Conservation (phyloP, 2,888 invertebrate genomes). For the Mesodorylaimus sp. region DNA sequence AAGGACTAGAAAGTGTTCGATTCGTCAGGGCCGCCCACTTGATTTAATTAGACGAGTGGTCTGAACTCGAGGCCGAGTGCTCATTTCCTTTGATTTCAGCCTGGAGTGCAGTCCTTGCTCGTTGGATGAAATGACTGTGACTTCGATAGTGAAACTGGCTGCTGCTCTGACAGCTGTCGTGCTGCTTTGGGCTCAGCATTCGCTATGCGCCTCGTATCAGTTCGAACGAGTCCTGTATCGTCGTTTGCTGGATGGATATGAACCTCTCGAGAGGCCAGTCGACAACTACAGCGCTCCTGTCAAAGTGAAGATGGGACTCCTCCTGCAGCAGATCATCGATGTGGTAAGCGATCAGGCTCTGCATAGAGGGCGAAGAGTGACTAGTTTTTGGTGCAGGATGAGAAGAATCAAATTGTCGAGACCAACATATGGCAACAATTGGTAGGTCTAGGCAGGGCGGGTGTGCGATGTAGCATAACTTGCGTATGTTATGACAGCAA, state of each 20-base stretch:
- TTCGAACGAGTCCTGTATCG: too few relatives aligned
- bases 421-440: constrained; percentile 87
- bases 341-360: background rate
- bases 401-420: constrained; percentile 84
- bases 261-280: background rate
- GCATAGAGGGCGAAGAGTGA: background rate
- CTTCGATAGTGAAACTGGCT: too few relatives aligned
- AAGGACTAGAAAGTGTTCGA: too few relatives aligned
- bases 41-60: too few relatives aligned
- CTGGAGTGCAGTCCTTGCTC: too few relatives aligned
- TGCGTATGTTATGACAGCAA: constrained; percentile 44
- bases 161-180: too few relatives aligned
- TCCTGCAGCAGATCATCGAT: constrained; percentile 3
- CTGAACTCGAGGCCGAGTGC: too few relatives aligned
- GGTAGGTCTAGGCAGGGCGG: constrained; percentile 45
- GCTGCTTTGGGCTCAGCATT: too few relatives aligned
- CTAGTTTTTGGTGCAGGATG: constrained; percentile 49
- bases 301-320: background rate
- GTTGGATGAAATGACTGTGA: too few relatives aligned
- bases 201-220: too few relatives aligned
- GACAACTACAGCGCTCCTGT: background rate
- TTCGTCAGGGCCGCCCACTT: too few relatives aligned
- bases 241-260: background rate
- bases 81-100: too few relatives aligned
- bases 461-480: background rate